phyloP scores from a whole-genome alignment of 2,797 vertebrate species.

The Tapirus indicus region DNA sequence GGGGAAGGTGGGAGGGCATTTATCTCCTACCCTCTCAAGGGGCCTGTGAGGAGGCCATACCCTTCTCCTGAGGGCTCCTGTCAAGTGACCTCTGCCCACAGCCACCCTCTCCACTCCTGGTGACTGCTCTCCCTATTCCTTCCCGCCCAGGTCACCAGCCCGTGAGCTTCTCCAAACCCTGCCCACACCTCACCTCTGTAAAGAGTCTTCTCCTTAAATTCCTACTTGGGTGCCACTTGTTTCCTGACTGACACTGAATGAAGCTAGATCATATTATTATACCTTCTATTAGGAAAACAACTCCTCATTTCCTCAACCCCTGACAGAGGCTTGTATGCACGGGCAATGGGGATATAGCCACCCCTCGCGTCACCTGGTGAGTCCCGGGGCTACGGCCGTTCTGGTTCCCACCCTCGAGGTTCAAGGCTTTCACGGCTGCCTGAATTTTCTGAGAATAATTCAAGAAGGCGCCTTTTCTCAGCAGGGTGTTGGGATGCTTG shows the following conservation, averaged over 20 bases:
- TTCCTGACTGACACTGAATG: neutral
- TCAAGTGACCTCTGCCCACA: neutral
- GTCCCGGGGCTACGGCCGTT: constrained; percentile 87
- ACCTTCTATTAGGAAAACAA: neutral
- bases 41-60: neutral
- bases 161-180: neutral
- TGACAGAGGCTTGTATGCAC: neutral
- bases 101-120: neutral
- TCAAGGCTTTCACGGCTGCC: constrained; percentile 87
- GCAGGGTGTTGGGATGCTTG: constrained; percentile 86
- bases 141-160: neutral
- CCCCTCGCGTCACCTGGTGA: constrained; percentile 88
- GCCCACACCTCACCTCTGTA: neutral
- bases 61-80: neutral
- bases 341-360: neutral
- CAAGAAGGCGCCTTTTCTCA: constrained; percentile 93
- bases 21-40: neutral
- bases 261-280: neutral
- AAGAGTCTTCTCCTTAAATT: neutral
- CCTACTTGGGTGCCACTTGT: neutral
- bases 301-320: neutral
- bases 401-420: constrained; percentile 61
- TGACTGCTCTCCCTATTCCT: neutral
- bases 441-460: constrained; percentile 94
- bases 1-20: neutral